Base-by-base conservation (phyloP, 2,113 vertebrate species). In the Paradoxurus hermaphroditus region DNA sequence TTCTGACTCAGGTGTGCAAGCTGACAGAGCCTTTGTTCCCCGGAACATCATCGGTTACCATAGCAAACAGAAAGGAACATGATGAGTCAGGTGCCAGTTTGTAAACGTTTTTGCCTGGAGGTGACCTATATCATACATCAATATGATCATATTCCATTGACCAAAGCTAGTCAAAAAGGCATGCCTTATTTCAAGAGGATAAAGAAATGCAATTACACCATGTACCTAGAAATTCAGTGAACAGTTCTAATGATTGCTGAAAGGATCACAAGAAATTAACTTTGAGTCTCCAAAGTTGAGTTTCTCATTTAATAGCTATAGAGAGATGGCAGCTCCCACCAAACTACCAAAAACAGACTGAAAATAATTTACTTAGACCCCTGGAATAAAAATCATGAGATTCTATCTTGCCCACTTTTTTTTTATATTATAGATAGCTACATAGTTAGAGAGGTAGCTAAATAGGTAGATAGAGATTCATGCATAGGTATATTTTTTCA, bases 241-340 rank as follows among this genome's bases (percentile, higher is more conserved):
- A 62, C 2, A 70, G 16, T 23, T 36, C 53, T 88, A 49, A 44
- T 75, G 12, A 83, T 84, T 81, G 73, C 15, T 62, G 46, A 73
- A 77, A 81, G 41, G n/a, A 73, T 56, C 53, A 67, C 4, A 63
- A 88, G 9, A 53, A 95, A 62, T 63, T 70, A 82, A 86, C 2
- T 65, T 95, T 92, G n/a, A 41, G 9, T 90, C 79, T 91, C 21
- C n/a, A 95, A 63, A 23, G 65, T 67, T 89, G 36, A 95, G 23
- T 29, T 93, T 75, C 73, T 59, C 41, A 46, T 90, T 92, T 29
- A 56, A 14, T 46, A 88, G 18, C 1, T 70, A 21, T 70, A 5
- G 34, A 92, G 94, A 34, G 11, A 77, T 23, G 14, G 4, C 34
- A 73, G 8, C 25, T 73, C 44, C 31, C 46, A 90, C 5, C 25